Conservation (phyloP, 2,888 invertebrate genomes). For the Drosophila gaucha region DNA sequence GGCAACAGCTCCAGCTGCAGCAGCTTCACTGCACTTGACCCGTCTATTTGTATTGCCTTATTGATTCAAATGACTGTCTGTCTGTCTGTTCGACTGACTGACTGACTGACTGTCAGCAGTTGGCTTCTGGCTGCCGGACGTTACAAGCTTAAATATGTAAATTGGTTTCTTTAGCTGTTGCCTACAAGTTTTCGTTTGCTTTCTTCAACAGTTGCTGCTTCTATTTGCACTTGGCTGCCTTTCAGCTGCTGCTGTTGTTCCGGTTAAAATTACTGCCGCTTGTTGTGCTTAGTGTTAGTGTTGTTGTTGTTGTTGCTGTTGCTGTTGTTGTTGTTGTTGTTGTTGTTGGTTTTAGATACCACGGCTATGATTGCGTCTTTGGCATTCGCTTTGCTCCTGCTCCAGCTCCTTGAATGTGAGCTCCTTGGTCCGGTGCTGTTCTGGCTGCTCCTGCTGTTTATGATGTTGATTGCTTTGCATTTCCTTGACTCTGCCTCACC, state of each 20-base stretch:
- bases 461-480: constrained; percentile 77
- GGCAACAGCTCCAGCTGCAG: not conserved
- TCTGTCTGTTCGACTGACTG: not conserved
- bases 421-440: constrained; percentile 33
- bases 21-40: constrained; percentile 17
- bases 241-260: constrained; percentile 13
- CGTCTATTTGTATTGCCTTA: constrained; percentile 38
- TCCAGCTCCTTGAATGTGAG: constrained; percentile 22
- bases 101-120: constrained; percentile 4
- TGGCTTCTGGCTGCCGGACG: constrained; percentile 13
- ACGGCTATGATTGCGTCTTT: constrained; percentile 27
- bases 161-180: constrained; percentile 63
- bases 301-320: constrained; percentile 19
- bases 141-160: constrained; percentile 69
- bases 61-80: constrained; percentile 26
- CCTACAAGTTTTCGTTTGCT: constrained; percentile 29
- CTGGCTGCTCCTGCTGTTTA: constrained; percentile 61
- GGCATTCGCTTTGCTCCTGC: constrained; percentile 13
- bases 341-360: constrained; percentile 12
- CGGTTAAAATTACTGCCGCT: constrained; percentile 23
- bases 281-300: constrained; percentile 14
- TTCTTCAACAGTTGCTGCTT: constrained; percentile 19
- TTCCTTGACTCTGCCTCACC: constrained; percentile 60
- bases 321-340: constrained; percentile 15
- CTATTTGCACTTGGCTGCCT: constrained; percentile 42